These are phyloP conservation scores for Troides helena DNA, from an alignment of 2,888 invertebrate genomes.

Conservation along the genomic window DNA sequence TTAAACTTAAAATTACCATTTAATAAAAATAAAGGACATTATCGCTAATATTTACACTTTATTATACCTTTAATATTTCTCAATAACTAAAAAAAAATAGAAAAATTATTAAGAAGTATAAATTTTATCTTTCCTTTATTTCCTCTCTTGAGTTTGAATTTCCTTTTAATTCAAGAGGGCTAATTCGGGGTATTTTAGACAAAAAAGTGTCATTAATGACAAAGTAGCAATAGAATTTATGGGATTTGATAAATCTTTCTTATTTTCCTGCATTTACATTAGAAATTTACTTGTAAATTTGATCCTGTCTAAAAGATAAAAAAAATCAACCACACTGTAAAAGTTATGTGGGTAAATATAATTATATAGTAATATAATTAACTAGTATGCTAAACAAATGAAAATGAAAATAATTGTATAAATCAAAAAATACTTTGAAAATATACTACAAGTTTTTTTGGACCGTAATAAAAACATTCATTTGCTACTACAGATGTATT, in stretches of 20 bases:
- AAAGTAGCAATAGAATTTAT: background rate
- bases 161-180: background rate
- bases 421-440: background rate
- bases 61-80: too few relatives aligned
- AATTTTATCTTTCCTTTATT: background rate
- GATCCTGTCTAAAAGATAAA: too few relatives aligned
- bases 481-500: background rate
- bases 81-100: too few relatives aligned
- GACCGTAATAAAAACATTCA: background rate
- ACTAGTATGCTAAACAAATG: background rate
- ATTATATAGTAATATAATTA: background rate
- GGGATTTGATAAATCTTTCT: too few relatives aligned
- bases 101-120: too few relatives aligned
- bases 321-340: too few relatives aligned
- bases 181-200: background rate
- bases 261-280: background rate
- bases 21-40: background rate
- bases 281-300: too few relatives aligned
- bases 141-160: background rate
- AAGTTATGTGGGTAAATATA: background rate
- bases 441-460: background rate
- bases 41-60: background rate
- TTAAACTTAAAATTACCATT: background rate
- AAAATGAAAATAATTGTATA: background rate
- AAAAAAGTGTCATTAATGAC: conserved; percentile 15